Percentiles rank a stretch among this genome's conserved stretches.
These are phyloP conservation scores for Danio albolineatus DNA, from an alignment of 2,797 vertebrate species.

Conservation along the genomic window DNA sequence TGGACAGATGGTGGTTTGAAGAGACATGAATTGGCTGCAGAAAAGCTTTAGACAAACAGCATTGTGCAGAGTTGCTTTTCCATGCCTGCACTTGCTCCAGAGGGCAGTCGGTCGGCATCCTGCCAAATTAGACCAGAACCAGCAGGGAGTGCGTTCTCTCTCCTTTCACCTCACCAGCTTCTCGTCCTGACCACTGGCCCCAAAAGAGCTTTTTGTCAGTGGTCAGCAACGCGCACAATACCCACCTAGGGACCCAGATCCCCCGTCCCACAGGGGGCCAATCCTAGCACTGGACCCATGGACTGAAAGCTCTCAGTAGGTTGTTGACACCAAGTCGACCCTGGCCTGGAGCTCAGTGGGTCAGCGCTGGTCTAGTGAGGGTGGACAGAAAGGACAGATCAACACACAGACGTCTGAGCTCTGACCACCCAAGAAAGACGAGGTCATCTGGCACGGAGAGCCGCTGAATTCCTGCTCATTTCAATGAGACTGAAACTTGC, in stretches of 20 bases:
- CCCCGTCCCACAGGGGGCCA: conserved; percentile 67
- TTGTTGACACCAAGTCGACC: conserved; percentile 76
- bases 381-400: conserved; percentile 73
- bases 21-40: conserved; percentile 71
- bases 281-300: conserved; percentile 52
- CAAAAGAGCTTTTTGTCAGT: conserved; percentile 70
- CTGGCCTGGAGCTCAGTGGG: conserved; percentile 65
- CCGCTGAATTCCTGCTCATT: conserved; percentile 41
- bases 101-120: conserved; percentile 68
- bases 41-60: conserved; percentile 82
- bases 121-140: conserved; percentile 75
- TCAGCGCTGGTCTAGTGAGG: conserved; percentile 56
- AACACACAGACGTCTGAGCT: conserved; percentile 68
- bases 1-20: conserved; percentile 76
- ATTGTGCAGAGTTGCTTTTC: conserved; percentile 73
- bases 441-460: conserved; percentile 69
- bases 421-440: conserved; percentile 69
- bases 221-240: conserved; percentile 73
- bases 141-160: conserved; percentile 68
- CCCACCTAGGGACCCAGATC: conserved; percentile 67
- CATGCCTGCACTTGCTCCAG: conserved; percentile 71
- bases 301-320: conserved; percentile 57
- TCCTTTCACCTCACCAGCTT: conserved; percentile 65
- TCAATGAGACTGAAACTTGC: conserved; percentile 29
- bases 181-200: conserved; percentile 68